Conservation (phyloP, 2,113 vertebrate species). For the Actenoides hombroni region DNA sequence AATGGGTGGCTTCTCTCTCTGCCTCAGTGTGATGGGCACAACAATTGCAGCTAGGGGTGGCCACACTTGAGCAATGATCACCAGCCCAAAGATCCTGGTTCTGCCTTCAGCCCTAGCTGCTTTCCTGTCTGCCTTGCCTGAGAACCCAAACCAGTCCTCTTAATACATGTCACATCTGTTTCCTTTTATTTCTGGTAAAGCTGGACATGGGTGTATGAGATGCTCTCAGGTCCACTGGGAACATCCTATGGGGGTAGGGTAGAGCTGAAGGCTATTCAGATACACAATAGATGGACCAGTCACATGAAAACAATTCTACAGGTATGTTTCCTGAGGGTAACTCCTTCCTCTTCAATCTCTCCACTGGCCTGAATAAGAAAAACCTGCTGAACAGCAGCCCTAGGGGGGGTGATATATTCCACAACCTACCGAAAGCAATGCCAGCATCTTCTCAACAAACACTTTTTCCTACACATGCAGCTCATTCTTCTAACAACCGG, state of each 20-base stretch:
- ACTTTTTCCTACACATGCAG: not conserved
- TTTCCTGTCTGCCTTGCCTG: not conserved
- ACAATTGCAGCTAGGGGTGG: not conserved
- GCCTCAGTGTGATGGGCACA: not conserved
- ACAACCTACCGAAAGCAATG: not conserved
- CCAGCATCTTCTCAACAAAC: conserved; percentile 27
- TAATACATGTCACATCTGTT: not conserved
- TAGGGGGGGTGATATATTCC: not conserved
- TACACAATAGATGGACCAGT: not conserved
- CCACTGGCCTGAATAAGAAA: not conserved
- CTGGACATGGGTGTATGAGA: not conserved
- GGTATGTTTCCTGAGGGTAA: not conserved
- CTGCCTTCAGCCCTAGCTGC: not conserved
- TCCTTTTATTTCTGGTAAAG: not conserved
- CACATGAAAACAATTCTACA: not conserved
- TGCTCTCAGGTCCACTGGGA: not conserved
- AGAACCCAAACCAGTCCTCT: not conserved
- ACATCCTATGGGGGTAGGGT: not conserved
- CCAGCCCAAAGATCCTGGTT: not conserved
- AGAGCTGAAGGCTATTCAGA: not conserved
- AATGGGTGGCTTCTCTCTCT: not conserved
- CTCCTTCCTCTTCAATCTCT: not conserved
- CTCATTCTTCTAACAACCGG: not conserved
- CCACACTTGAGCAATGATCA: not conserved
- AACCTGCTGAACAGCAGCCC: not conserved